Evolutionary conservation across 1,140 invertebrate species (phyloP).

Genomic region (Whitmania pigra): DNA sequence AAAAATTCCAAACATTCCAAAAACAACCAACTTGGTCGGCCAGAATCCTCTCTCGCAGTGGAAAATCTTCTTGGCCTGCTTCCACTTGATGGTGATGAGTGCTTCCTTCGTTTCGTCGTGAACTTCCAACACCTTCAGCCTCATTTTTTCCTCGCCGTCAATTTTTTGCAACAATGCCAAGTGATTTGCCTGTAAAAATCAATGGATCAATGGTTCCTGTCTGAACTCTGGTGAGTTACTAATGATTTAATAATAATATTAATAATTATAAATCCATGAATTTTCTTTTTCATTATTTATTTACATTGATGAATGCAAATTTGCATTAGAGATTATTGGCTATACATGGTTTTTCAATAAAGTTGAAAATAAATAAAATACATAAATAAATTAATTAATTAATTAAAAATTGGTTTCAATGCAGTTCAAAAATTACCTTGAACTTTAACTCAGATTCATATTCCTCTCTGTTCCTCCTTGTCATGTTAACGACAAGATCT

Average conservation of each 20-base stretch:
- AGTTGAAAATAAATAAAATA: not conserved
- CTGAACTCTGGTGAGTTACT: not conserved
- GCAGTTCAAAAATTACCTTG: conserved; percentile 40
- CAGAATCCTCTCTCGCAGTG: conserved; percentile 50
- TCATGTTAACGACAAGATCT: conserved; percentile 48
- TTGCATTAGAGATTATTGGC: not conserved
- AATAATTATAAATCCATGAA: not conserved
- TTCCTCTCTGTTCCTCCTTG: conserved; percentile 48
- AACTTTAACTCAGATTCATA: conserved; percentile 50
- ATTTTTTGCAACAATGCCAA: conserved; percentile 45
- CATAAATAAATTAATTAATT: too few species aligned
- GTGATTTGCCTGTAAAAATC: conserved; percentile 44
- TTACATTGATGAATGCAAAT: not conserved
- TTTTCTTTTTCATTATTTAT: not conserved
- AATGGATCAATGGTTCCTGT: not conserved
- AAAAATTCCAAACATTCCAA: not conserved
- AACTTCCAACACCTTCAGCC: conserved; percentile 44
- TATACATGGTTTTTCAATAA: not conserved
- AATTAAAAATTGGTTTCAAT: conserved; percentile 3
- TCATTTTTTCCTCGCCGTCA: conserved; percentile 45
- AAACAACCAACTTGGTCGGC: conserved; percentile 47
- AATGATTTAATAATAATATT: not conserved
- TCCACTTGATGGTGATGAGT: conserved; percentile 47
- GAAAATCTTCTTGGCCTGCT: conserved; percentile 46
- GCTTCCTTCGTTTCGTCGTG: conserved; percentile 45